A percentile compares a stretch with the other conserved stretches of the same genome.
Conservation (phyloP, 2,888 invertebrate genomes). For the Galerucella calmariensis region DNA sequence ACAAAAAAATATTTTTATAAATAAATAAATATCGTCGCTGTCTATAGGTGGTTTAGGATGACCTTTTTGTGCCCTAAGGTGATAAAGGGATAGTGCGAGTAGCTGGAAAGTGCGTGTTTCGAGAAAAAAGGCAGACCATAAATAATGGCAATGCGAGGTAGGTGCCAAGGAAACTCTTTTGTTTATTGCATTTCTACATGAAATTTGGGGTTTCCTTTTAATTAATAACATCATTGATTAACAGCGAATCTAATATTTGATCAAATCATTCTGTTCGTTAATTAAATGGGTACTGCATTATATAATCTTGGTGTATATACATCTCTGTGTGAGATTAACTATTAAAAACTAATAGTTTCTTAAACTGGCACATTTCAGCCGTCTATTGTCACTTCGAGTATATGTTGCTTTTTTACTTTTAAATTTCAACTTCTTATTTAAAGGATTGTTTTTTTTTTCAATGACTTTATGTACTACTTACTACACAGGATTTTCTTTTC, state of each 20-base stretch:
- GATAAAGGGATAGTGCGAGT: slow-evolving; percentile 31
- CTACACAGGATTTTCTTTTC: too few relatives aligned
- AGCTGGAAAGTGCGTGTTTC: slow-evolving; percentile 26
- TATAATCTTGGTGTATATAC: background rate
- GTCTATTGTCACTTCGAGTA: too few relatives aligned
- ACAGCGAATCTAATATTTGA: background rate
- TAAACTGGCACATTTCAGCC: too few relatives aligned
- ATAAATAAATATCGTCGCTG: slow-evolving; percentile 19
- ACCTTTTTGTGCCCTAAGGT: slow-evolving; percentile 32
- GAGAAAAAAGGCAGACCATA: slow-evolving; percentile 21
- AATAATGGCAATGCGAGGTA: slow-evolving; percentile 64
- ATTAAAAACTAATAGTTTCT: too few relatives aligned
- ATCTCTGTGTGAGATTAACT: background rate
- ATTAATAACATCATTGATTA: slow-evolving; percentile 26
- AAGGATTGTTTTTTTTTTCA: too few relatives aligned
- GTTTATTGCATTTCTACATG: slow-evolving; percentile 35
- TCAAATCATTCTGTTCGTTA: background rate
- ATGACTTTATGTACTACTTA: too few relatives aligned
- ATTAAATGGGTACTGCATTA: background rate
- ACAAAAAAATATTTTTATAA: slow-evolving; percentile 13
- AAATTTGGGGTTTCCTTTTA: slow-evolving; percentile 22
- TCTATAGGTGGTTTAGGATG: slow-evolving; percentile 32
- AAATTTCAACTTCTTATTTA: too few relatives aligned
- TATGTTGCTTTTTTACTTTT: too few relatives aligned
- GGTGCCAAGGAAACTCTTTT: slow-evolving; percentile 43